A percentile compares a stretch with the other conserved stretches of the same genome.
Evolutionary conservation across 2,113 vertebrate species (phyloP).

Genomic region (Xenopus laevis): DNA sequence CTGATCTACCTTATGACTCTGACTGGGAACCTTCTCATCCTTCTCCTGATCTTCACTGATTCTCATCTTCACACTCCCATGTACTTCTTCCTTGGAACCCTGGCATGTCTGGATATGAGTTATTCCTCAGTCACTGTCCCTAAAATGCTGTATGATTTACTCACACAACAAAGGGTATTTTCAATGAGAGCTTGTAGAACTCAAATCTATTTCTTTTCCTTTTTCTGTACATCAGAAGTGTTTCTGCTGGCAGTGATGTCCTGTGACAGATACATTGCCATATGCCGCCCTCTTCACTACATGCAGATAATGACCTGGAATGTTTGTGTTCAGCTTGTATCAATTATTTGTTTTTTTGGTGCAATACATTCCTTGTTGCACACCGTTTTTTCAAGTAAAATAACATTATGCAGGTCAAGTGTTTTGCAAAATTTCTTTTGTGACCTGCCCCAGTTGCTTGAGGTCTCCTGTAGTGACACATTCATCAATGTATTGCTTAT

Average conservation of each 20-base stretch:
- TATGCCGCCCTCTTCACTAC: no score
- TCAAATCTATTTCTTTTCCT: not conserved
- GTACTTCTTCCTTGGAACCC: not conserved
- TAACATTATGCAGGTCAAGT: conserved; percentile 57
- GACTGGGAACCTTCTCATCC: no score
- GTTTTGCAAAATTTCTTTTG: conserved; percentile 52
- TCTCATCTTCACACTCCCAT: no score
- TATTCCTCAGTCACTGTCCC: not conserved
- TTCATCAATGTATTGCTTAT: conserved; percentile 47
- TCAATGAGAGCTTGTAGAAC: not conserved
- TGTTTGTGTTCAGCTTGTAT: conserved; percentile 10
- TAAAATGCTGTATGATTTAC: not conserved
- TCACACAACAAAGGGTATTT: not conserved
- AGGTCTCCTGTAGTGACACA: conserved; percentile 20
- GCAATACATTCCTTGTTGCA: conserved; percentile 44
- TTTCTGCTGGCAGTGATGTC: conserved; percentile 42
- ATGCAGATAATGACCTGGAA: no score
- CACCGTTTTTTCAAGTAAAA: conserved; percentile 44
- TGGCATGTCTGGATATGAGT: not conserved
- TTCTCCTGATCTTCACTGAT: no score
- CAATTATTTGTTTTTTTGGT: not conserved
- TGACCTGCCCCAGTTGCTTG: conserved; percentile 50
- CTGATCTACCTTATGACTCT: no score
- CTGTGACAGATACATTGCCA: no score
- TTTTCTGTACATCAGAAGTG: conserved; percentile 35